Evolutionary conservation across 2,888 invertebrate genomes (phyloP).

Genomic region (Orthosia incerta): DNA sequence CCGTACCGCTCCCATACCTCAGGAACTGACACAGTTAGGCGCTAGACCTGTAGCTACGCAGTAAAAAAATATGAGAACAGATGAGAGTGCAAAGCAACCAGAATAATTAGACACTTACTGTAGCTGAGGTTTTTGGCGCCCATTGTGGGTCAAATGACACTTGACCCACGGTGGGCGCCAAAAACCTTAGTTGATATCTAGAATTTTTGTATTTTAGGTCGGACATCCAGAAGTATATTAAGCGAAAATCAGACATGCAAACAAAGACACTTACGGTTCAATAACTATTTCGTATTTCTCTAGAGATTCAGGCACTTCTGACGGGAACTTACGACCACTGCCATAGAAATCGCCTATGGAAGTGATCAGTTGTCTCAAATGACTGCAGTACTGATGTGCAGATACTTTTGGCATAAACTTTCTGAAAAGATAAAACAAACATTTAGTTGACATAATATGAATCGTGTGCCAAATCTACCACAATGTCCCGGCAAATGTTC

Average conservation of each 20-base stretch:
- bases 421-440: slow-evolving; percentile 85
- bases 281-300: slow-evolving; percentile 95
- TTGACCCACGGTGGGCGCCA: not conserved
- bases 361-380: slow-evolving; percentile 96
- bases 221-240: too few species aligned
- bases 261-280: slow-evolving; percentile 94
- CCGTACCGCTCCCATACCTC: too few species aligned
- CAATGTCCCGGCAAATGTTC: too few species aligned
- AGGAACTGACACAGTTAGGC: too few species aligned
- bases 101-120: not conserved
- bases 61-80: too few species aligned
- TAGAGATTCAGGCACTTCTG: slow-evolving; percentile 93
- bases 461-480: too few species aligned
- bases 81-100: too few species aligned
- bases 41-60: too few species aligned
- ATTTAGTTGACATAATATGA: not conserved
- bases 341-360: slow-evolving; percentile 93
- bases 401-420: slow-evolving; percentile 98
- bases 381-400: slow-evolving; percentile 96
- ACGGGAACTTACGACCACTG: slow-evolving; percentile 92
- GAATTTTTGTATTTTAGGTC: too few species aligned
- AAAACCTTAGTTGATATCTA: not conserved
- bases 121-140: not conserved
- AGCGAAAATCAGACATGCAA: not conserved
- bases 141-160: not conserved